Percentiles rank a stretch among this genome's conserved stretches.
Conservation (phyloP, 2,888 invertebrate species). For the Amiota mariae region DNA sequence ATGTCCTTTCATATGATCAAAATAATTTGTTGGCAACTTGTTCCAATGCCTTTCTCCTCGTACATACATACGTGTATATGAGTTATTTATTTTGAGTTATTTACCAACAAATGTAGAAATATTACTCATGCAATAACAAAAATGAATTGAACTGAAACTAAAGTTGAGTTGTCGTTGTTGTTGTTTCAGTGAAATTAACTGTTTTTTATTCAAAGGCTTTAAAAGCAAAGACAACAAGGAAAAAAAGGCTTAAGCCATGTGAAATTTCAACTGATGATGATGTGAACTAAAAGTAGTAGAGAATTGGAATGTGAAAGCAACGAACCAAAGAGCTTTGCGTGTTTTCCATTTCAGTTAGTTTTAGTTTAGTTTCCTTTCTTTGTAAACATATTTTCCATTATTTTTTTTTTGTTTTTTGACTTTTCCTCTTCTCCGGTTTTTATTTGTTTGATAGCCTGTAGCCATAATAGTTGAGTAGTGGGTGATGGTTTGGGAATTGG, state of each 20-base stretch:
- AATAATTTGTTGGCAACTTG: slow-evolving; percentile 8
- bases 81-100: background rate
- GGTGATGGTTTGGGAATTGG: too few species aligned
- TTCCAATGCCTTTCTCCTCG: background rate
- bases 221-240: background rate
- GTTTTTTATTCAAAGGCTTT: slow-evolving; percentile 34
- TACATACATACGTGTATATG: background rate
- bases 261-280: too few species aligned
- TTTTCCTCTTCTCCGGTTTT: background rate
- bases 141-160: background rate
- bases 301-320: background rate
- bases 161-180: too few species aligned
- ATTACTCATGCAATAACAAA: background rate
- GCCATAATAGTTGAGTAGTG: too few species aligned
- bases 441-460: too few species aligned
- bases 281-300: too few species aligned
- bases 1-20: background rate
- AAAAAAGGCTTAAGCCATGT: too few species aligned
- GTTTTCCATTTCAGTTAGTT: slow-evolving; percentile 14
- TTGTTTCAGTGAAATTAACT: slow-evolving; percentile 52
- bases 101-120: background rate
- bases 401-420: background rate
- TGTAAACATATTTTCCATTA: background rate
- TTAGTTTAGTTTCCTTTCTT: background rate
- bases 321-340: slow-evolving; percentile 25